Evolutionary conservation across 1,140 invertebrate genomes (phyloP).

Genomic region (Whitmania pigra): DNA sequence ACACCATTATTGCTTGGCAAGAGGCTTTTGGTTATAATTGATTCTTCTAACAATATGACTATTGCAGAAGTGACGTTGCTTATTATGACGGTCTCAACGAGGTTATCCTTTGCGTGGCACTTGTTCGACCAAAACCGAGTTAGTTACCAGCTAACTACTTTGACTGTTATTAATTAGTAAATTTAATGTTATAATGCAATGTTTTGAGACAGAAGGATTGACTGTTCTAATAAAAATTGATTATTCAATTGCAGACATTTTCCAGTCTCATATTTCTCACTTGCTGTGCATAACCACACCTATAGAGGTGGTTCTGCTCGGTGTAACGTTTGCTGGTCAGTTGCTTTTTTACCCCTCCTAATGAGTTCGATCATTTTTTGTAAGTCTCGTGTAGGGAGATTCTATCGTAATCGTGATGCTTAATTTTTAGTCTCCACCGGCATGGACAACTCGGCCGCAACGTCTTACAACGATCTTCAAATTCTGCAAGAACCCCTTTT

Average conservation of each 20-base stretch:
- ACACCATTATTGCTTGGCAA: too few relatives aligned
- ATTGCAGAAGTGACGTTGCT: conserved; percentile 63
- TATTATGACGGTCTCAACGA: conserved; percentile 84
- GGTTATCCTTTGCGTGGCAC: conserved; percentile 65
- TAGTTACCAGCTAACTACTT: conserved; percentile 14
- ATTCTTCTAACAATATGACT: neutral
- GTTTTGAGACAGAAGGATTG: too few relatives aligned
- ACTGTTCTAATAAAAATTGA: too few relatives aligned
- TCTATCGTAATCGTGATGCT: neutral
- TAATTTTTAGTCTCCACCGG: neutral
- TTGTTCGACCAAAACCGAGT: conserved; percentile 69
- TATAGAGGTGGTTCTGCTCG: conserved; percentile 79
- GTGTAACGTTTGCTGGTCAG: conserved; percentile 52
- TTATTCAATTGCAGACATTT: conserved; percentile 31
- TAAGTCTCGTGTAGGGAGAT: neutral
- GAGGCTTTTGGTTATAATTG: too few relatives aligned
- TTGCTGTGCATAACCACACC: conserved; percentile 78
- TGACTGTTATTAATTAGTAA: neutral
- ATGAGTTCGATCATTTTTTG: neutral
- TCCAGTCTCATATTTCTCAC: conserved; percentile 81
- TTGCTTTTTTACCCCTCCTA: neutral
- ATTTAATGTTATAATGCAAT: neutral
- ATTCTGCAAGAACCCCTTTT: conserved; percentile 84
- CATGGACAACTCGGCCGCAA: neutral
- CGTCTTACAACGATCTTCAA: conserved; percentile 62